These are phyloP conservation scores for Dryomyza anilis DNA, from an alignment of 2,888 invertebrate genomes.

Conservation along the genomic window DNA sequence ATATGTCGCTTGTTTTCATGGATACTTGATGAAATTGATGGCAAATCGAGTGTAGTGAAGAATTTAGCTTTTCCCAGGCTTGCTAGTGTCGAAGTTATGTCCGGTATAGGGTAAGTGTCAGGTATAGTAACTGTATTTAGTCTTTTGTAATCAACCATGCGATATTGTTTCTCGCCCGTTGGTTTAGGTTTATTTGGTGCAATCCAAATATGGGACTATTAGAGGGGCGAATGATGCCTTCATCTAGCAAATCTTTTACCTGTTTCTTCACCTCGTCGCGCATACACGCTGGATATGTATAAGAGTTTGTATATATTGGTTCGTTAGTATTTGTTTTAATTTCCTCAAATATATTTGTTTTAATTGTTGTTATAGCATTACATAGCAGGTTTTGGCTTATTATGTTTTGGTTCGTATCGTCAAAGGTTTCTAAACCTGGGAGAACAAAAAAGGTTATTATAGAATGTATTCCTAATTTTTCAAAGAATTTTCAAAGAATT, in stretches of 20 bases:
- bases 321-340: slow-evolving; percentile 45
- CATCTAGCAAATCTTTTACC: slow-evolving; percentile 44
- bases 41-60: slow-evolving; percentile 37
- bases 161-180: slow-evolving; percentile 32
- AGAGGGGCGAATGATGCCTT: slow-evolving; percentile 44
- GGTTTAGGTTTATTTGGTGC: slow-evolving; percentile 37
- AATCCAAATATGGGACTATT: slow-evolving; percentile 42
- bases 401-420: background rate
- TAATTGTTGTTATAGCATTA: background rate
- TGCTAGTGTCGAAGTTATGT: slow-evolving; percentile 33
- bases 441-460: background rate
- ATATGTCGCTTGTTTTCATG: slow-evolving; percentile 24
- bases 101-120: slow-evolving; percentile 36
- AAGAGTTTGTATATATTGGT: slow-evolving; percentile 48
- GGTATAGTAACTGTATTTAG: slow-evolving; percentile 35
- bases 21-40: slow-evolving; percentile 32
- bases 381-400: background rate
- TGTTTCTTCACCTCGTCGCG: slow-evolving; percentile 49
- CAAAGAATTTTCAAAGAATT: background rate
- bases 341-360: slow-evolving; percentile 36
- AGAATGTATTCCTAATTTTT: background rate
- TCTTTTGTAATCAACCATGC: slow-evolving; percentile 38
- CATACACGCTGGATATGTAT: slow-evolving; percentile 51
- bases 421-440: background rate
- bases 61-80: slow-evolving; percentile 36